A percentile compares a stretch with the other conserved stretches of the same genome.
phyloP scores from a whole-genome alignment of 2,797 vertebrate species.

The Rhincodon typus region DNA sequence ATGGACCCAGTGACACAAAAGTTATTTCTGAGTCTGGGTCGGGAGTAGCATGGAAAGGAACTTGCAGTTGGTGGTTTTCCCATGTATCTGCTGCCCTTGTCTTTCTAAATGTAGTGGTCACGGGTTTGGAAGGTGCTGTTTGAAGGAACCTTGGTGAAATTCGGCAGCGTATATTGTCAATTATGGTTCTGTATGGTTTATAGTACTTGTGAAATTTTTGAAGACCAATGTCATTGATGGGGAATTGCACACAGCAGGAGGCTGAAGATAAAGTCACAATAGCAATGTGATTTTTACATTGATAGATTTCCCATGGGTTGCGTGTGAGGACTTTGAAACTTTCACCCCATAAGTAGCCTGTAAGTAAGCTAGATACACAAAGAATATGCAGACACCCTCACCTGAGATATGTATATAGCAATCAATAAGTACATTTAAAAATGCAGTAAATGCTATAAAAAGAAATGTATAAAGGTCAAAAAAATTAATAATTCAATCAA shows the following conservation, averaged over 20 bases:
- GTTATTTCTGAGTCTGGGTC: too few species aligned
- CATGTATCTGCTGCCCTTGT: too few species aligned
- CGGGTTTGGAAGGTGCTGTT: too few species aligned
- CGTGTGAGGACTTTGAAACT: background rate
- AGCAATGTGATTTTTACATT: background rate
- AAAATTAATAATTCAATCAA: background rate
- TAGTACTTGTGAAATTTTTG: background rate
- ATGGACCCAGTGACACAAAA: too few species aligned
- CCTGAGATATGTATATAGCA: background rate
- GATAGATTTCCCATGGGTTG: background rate
- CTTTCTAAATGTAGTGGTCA: too few species aligned
- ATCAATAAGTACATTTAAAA: background rate
- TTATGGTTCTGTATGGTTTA: background rate
- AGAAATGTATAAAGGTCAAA: too few species aligned
- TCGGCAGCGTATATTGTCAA: too few species aligned
- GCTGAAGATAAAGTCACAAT: background rate
- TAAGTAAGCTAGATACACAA: background rate
- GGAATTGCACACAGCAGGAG: background rate
- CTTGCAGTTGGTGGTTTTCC: too few species aligned
- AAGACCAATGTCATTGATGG: background rate
- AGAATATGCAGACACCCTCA: background rate
- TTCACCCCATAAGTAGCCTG: background rate
- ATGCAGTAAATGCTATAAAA: background rate
- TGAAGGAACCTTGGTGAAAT: too few species aligned
- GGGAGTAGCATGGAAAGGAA: too few species aligned